Conservation (phyloP, 2,888 invertebrate genomes). For the Phania funesta region DNA sequence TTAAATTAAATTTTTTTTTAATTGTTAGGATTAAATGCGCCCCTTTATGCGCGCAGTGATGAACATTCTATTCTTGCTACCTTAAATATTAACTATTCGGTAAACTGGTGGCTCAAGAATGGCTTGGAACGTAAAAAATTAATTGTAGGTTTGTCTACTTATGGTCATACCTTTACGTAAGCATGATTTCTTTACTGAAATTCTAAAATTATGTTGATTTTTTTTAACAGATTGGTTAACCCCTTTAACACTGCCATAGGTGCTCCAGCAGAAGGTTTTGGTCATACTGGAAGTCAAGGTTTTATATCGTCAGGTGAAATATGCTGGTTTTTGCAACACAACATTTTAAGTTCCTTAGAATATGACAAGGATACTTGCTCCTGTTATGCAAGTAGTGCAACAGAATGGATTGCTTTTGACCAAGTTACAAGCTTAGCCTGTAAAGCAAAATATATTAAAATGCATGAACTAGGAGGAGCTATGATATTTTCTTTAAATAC, state of each 20-base stretch:
- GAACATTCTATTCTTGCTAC: slow-evolving; percentile 86
- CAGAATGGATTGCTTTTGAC: slow-evolving; percentile 93
- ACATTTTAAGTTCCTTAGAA: slow-evolving; percentile 81
- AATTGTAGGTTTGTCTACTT: slow-evolving; percentile 92
- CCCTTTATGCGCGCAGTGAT: slow-evolving; percentile 84
- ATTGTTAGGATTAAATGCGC: slow-evolving; percentile 87
- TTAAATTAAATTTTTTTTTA: background rate
- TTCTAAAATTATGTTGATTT: background rate
- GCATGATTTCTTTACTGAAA: background rate
- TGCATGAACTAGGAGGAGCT: slow-evolving; percentile 86
- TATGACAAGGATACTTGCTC: slow-evolving; percentile 87
- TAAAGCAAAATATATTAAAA: slow-evolving; percentile 85
- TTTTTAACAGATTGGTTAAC: slow-evolving; percentile 83
- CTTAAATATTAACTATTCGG: slow-evolving; percentile 90
- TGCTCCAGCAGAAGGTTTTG: slow-evolving; percentile 87
- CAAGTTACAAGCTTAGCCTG: slow-evolving; percentile 85
- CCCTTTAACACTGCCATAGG: slow-evolving; percentile 84
- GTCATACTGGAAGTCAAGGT: slow-evolving; percentile 85
- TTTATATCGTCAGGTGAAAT: slow-evolving; percentile 87
- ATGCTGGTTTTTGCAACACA: slow-evolving; percentile 84
- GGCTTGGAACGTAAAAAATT: slow-evolving; percentile 90
- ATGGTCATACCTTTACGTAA: slow-evolving; percentile 89
- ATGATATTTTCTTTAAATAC: slow-evolving; percentile 92
- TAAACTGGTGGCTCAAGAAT: slow-evolving; percentile 87
- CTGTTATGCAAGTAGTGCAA: slow-evolving; percentile 86